phyloP scores from a whole-genome alignment of 2,113 vertebrate genomes.

The Oryctolagus cuniculus region mOryCun1.1 NC_091448.1:26525001-26525500 shows the following conservation, averaged over 20 bases:
- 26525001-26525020: not conserved
- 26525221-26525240: too few species aligned
- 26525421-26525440: not conserved
- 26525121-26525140: not conserved
- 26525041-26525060: not conserved
- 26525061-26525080: not conserved
- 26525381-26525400: constrained; percentile 14
- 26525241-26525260: not conserved
- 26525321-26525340: too few species aligned
- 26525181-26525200: not conserved
- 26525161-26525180: not conserved
- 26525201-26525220: not conserved
- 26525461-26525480: not conserved
- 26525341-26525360: not conserved
- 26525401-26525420: not conserved
- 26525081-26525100: not conserved
- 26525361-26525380: not conserved
- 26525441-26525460: not conserved
- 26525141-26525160: not conserved
- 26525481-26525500: constrained; percentile 50
- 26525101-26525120: not conserved
- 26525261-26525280: too few species aligned
- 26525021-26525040: not conserved
- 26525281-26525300: not conserved
- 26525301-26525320: not conserved